Percentiles rank a stretch among this genome's conserved stretches.
phyloP scores from a whole-genome alignment of 2,888 invertebrate genomes.

The Drosophila mettleri region DNA sequence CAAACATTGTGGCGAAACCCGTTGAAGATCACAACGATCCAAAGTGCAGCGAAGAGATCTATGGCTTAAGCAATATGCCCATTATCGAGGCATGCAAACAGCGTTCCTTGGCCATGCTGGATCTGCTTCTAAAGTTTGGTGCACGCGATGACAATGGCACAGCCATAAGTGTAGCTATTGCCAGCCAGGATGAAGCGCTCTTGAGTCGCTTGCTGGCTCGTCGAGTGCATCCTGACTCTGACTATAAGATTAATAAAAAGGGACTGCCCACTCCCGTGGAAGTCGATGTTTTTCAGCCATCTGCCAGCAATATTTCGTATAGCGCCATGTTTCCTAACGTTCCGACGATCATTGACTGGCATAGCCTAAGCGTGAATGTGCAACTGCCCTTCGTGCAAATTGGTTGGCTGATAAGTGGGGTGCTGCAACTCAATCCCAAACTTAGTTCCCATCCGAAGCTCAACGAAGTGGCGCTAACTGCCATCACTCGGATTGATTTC shows the following conservation, averaged over 20 bases:
- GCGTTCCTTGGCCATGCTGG: constrained; percentile 83
- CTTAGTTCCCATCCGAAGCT: constrained; percentile 89
- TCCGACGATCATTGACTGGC: constrained; percentile 97
- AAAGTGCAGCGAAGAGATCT: constrained; percentile 84
- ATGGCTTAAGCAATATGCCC: constrained; percentile 84
- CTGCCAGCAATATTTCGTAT: constrained; percentile 90
- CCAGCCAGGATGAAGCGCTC: constrained; percentile 90
- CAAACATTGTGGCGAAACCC: constrained; percentile 88
- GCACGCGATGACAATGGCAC: constrained; percentile 94
- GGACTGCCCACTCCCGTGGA: constrained; percentile 87
- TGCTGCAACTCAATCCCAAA: constrained; percentile 93
- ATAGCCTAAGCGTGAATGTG: constrained; percentile 89
- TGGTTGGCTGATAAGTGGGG: constrained; percentile 94
- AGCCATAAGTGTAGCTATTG: constrained; percentile 91
- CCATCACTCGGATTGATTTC: constrained; percentile 96
- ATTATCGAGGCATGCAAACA: constrained; percentile 85
- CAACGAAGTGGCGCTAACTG: constrained; percentile 91
- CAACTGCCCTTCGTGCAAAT: constrained; percentile 89
- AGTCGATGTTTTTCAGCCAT: constrained; percentile 83
- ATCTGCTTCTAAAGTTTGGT: constrained; percentile 86
- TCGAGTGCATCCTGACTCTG: constrained; percentile 95
- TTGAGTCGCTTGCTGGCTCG: constrained; percentile 93
- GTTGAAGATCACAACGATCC: constrained; percentile 85
- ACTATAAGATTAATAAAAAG: constrained; percentile 96
- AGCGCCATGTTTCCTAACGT: constrained; percentile 92